Base-by-base conservation (phyloP, 2,113 vertebrate genomes). In the Ciconia boyciana region DNA sequence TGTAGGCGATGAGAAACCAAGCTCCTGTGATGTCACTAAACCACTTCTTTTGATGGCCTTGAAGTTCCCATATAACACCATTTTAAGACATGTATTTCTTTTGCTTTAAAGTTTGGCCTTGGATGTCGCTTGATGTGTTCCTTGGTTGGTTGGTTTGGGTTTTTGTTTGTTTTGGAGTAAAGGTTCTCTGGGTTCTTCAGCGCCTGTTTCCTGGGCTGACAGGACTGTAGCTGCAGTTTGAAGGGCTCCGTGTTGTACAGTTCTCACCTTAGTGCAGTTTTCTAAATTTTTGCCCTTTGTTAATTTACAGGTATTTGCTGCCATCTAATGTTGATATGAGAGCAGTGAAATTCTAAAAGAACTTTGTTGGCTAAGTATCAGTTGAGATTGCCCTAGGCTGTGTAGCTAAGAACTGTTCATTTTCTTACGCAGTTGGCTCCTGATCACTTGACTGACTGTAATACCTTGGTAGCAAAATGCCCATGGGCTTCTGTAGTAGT, bases 261-360 rank as follows among this genome's bases (percentile, higher is more conserved):
- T 6, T 65, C 24, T 41, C 88, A n/a, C 22, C 10, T 8, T 13
- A 13, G 28, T 14, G 14, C 61, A 12, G 10, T 21, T 4, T n/a
- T 36, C 41, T 60, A 13, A 31, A 17, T 4, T 0, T 80, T 71
- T 70, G 62, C 34, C 62, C 52, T 65, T 32, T 75, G 1, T 60
- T 60, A 48, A 52, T 78, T 87, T 43, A 13, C 46, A 60, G 75
- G 43, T 49, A 15, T 97, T 94, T 97, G 95, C 93, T 96, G 95
- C 97, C 97, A 97, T 76, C 97, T 97, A 90, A 93, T 60, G 97
- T 90, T 93, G 81, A 61, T 1, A 2, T 68, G 68, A 3, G 9
- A 84, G 83, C 44, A 92, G 10, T 89, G 82, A 83, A 16, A 46
- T 52, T 52, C 48, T n/a, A 1, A 6, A 61, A 65, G 18, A 44